phyloP scores from a whole-genome alignment of 2,888 invertebrate species.

The Diabrotica balteata region DNA sequence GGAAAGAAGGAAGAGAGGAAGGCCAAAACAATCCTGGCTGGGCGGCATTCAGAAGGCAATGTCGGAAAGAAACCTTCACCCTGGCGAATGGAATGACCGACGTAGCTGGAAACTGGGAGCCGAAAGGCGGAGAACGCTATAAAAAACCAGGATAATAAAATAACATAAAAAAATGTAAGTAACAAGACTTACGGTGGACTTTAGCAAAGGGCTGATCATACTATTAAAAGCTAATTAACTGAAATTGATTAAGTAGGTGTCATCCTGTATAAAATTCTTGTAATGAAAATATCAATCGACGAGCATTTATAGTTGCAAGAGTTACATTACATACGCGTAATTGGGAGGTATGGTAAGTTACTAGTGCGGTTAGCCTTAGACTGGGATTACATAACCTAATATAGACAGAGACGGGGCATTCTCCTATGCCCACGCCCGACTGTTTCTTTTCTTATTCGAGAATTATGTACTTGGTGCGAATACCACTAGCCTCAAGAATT shows the following conservation, averaged over 20 bases:
- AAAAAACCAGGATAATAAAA: too few relatives aligned
- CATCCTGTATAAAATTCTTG: constrained; percentile 19
- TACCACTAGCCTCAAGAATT: constrained; percentile 13
- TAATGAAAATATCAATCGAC: constrained; percentile 37
- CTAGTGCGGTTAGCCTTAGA: constrained; percentile 40
- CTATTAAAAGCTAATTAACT: neutral
- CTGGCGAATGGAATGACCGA: too few relatives aligned
- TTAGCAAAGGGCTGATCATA: too few relatives aligned
- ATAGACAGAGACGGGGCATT: constrained; percentile 40
- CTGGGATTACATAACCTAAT: constrained; percentile 47
- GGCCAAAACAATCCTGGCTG: too few relatives aligned
- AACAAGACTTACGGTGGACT: too few relatives aligned
- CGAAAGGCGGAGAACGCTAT: too few relatives aligned
- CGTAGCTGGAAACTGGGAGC: too few relatives aligned
- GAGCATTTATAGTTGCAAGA: constrained; percentile 35
- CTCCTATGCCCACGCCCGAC: constrained; percentile 40
- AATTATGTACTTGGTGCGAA: constrained; percentile 17
- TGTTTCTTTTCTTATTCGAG: constrained; percentile 19
- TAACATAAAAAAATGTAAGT: too few relatives aligned
- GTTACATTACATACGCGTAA: constrained; percentile 42
- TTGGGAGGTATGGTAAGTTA: constrained; percentile 37
- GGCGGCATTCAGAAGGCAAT: too few relatives aligned
- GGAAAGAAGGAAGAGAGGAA: too few relatives aligned
- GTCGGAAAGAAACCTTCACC: too few relatives aligned
- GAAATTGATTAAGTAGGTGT: neutral